Conservation (phyloP, 2,113 vertebrate species). For the Vulpes lagopus region DNA sequence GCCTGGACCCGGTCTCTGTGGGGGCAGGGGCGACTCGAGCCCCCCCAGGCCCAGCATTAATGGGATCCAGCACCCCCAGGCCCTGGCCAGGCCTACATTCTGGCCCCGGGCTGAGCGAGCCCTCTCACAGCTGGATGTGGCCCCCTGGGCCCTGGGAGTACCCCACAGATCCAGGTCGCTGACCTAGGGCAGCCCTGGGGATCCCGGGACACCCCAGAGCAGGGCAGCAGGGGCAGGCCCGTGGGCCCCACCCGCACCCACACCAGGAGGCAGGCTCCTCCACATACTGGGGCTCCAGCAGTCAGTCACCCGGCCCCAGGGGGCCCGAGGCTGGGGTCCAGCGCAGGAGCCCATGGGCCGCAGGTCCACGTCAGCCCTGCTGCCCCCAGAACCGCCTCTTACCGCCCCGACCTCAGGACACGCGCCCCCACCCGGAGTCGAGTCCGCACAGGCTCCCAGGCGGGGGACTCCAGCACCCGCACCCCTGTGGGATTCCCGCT, state of each 20-base stretch:
- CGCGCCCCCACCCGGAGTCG: too few relatives aligned
- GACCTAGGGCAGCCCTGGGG: background rate
- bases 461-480: too few relatives aligned
- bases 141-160: background rate
- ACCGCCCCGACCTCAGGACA: too few relatives aligned
- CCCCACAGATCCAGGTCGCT: background rate
- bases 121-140: fast-evolving
- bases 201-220: background rate
- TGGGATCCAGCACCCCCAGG: fast-evolving
- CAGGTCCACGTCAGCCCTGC: too few relatives aligned
- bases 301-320: fast-evolving
- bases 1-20: background rate
- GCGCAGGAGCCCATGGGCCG: too few relatives aligned
- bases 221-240: fast-evolving
- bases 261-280: background rate
- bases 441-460: too few relatives aligned
- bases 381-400: too few relatives aligned
- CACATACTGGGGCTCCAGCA: background rate
- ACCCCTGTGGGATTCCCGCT: too few relatives aligned
- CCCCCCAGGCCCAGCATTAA: background rate
- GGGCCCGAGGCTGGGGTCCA: background rate
- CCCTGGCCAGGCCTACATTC: background rate
- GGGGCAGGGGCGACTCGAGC: background rate
- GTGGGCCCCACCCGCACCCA: too few relatives aligned
- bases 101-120: too few relatives aligned